phyloP scores from a whole-genome alignment of 1,140 invertebrate genomes.

The Micrasema minimum region DNA sequence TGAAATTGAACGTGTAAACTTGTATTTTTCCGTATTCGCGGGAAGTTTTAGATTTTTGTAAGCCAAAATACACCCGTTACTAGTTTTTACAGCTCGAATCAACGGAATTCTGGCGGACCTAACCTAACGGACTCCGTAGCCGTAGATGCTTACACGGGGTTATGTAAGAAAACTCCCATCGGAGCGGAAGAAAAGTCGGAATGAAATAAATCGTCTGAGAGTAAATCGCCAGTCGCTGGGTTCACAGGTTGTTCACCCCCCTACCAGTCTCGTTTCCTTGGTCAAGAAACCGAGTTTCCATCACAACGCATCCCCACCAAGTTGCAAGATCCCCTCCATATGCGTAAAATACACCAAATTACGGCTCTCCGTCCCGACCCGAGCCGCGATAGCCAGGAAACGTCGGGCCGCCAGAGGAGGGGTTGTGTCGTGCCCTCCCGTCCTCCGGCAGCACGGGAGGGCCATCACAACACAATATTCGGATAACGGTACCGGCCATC shows the following conservation, averaged over 20 bases:
- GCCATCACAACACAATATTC: slow-evolving; percentile 46
- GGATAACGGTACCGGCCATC: slow-evolving; percentile 66
- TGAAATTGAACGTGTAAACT: too few species aligned
- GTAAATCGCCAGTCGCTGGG: neutral
- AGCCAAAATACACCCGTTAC: neutral
- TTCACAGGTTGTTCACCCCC: slow-evolving; percentile 62
- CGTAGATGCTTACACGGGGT: slow-evolving; percentile 17
- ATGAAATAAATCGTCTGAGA: slow-evolving; percentile 38
- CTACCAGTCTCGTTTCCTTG: slow-evolving; percentile 60
- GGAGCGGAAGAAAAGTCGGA: slow-evolving; percentile 36
- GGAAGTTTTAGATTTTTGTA: too few species aligned
- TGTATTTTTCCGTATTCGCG: neutral
- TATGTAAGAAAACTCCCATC: slow-evolving; percentile 38
- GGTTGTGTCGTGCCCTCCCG: slow-evolving; percentile 56
- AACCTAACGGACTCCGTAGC: slow-evolving; percentile 34
- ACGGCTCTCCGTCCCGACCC: slow-evolving; percentile 66
- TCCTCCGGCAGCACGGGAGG: slow-evolving; percentile 37
- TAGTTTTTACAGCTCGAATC: slow-evolving; percentile 9
- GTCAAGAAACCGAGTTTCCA: slow-evolving; percentile 61
- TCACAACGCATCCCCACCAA: slow-evolving; percentile 67
- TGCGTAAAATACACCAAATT: slow-evolving; percentile 62
- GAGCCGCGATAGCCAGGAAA: slow-evolving; percentile 65
- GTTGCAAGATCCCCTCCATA: slow-evolving; percentile 65
- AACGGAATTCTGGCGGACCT: slow-evolving; percentile 33
- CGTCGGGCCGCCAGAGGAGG: slow-evolving; percentile 62